These are phyloP conservation scores for Zaprionus bogoriensis DNA, from an alignment of 2,888 invertebrate species.

Conservation along the genomic window DNA sequence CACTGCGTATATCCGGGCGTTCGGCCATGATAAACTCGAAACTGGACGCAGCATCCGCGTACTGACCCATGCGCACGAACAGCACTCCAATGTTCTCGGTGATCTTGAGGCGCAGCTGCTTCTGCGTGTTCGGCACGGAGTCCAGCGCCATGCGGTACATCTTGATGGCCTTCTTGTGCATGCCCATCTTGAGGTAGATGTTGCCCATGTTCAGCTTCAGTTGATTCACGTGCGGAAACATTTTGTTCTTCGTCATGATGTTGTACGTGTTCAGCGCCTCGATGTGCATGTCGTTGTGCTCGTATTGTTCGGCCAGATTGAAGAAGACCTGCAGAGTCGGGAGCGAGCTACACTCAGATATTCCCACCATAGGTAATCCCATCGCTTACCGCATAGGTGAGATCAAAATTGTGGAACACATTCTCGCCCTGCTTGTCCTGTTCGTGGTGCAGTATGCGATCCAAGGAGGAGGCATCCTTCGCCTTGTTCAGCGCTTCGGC, in stretches of 20 bases:
- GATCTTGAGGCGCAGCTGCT: constrained; percentile 96
- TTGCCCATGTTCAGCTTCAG: constrained; percentile 99
- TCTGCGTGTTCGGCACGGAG: constrained; percentile 96
- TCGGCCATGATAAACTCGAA: constrained; percentile 99
- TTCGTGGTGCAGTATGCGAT: constrained; percentile 93
- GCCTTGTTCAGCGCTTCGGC: constrained; percentile 91
- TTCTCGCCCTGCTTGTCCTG: constrained; percentile 95
- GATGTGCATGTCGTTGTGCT: constrained; percentile 95
- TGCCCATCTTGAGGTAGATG: constrained; percentile 96
- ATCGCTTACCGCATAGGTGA: constrained; percentile 93
- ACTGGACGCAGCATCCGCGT: constrained; percentile 96
- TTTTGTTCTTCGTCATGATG: constrained; percentile 95
- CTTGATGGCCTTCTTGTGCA: constrained; percentile 97
- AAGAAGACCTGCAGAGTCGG: constrained; percentile 91
- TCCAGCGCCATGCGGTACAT: constrained; percentile 99
- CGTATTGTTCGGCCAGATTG: constrained; percentile 97
- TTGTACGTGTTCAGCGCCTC: constrained; percentile 98
- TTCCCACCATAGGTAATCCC: no score
- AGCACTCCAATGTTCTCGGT: constrained; percentile 97
- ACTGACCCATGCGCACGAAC: constrained; percentile 97
- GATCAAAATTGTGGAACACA: constrained; percentile 96
- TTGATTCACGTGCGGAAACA: constrained; percentile 96
- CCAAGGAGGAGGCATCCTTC: constrained; percentile 97
- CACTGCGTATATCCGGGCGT: constrained; percentile 93
- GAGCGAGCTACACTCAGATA: background rate